Percentiles rank a stretch among this genome's conserved stretches.
Conservation (phyloP, 92 coral and sea anemone species). For the Parazoanthus atlanticus region DNA sequence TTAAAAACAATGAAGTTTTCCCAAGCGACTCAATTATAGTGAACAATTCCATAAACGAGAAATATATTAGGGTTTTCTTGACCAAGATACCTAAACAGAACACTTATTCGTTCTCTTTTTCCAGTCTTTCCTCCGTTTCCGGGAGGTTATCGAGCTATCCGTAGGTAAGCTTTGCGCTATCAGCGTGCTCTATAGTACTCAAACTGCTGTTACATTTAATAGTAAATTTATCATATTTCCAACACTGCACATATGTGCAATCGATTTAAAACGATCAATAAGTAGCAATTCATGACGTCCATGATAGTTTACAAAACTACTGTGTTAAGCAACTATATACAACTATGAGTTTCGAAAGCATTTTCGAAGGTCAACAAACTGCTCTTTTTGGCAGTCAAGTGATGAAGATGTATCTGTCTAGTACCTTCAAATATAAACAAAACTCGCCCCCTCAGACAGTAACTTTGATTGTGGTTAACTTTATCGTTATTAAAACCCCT, state of each 20-base stretch:
- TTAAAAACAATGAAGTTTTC: too few relatives aligned
- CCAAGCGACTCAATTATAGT: too few relatives aligned
- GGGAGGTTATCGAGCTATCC: too few relatives aligned
- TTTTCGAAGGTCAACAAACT: constrained; percentile 9
- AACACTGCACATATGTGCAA: background rate
- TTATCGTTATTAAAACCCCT: background rate
- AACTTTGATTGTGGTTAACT: background rate
- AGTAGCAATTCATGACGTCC: background rate
- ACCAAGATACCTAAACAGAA: too few relatives aligned
- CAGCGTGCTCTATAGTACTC: background rate
- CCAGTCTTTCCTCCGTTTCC: too few relatives aligned
- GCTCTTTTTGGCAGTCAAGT: constrained; percentile 3
- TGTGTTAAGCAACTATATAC: background rate
- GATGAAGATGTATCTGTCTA: background rate
- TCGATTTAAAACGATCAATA: background rate
- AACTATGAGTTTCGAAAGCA: background rate
- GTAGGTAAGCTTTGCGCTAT: background rate
- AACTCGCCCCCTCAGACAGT: constrained; percentile 11
- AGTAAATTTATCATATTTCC: background rate
- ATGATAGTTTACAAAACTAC: background rate
- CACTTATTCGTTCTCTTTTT: too few relatives aligned
- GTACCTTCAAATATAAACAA: constrained; percentile 34
- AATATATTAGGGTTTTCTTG: too few relatives aligned
- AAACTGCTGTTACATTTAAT: background rate
- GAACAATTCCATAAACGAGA: too few relatives aligned